These are phyloP conservation scores for Actenoides hombroni DNA, from an alignment of 2,113 vertebrate genomes.

Conservation along the genomic window DNA sequence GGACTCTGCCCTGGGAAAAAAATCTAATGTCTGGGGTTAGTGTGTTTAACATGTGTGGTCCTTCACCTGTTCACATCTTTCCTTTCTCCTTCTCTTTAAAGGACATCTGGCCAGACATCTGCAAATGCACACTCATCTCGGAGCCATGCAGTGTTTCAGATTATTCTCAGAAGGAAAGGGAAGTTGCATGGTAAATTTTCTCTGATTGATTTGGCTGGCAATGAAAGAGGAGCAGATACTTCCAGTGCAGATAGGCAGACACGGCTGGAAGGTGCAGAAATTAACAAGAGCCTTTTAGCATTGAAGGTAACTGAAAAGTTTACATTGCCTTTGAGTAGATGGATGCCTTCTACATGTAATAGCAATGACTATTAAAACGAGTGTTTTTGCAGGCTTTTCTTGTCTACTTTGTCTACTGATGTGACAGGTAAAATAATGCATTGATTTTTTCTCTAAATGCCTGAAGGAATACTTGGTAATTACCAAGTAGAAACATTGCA, in stretches of 20 bases:
- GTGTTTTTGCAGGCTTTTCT: not conserved
- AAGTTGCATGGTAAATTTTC: slow-evolving; percentile 99
- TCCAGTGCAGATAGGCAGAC: slow-evolving; percentile 97
- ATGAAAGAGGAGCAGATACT: slow-evolving; percentile 96
- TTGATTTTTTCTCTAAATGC: not conserved
- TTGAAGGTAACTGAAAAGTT: slow-evolving; percentile 85
- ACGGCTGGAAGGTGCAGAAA: slow-evolving; percentile 94
- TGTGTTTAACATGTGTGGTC: not conserved
- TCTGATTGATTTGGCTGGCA: slow-evolving; percentile 96
- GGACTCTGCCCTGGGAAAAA: not conserved
- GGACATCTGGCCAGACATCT: slow-evolving; percentile 95
- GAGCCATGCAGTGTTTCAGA: slow-evolving; percentile 97
- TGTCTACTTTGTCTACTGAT: not conserved
- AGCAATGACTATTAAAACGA: not conserved
- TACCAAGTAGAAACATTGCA: not conserved
- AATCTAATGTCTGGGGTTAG: rapidly evolving
- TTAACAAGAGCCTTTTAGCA: slow-evolving; percentile 98
- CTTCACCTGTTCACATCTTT: not conserved
- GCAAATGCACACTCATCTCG: slow-evolving; percentile 87
- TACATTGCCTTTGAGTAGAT: slow-evolving; percentile 8
- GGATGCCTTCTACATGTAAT: not conserved
- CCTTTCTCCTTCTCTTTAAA: slow-evolving; percentile 43
- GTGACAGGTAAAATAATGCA: not conserved
- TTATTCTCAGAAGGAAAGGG: slow-evolving; percentile 91
- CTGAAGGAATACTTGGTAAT: not conserved